A percentile compares a stretch with the other conserved stretches of the same genome.
Conservation (phyloP, 53 echinoderm and acorn worm genomes). For the Patiria pectinifera region DNA sequence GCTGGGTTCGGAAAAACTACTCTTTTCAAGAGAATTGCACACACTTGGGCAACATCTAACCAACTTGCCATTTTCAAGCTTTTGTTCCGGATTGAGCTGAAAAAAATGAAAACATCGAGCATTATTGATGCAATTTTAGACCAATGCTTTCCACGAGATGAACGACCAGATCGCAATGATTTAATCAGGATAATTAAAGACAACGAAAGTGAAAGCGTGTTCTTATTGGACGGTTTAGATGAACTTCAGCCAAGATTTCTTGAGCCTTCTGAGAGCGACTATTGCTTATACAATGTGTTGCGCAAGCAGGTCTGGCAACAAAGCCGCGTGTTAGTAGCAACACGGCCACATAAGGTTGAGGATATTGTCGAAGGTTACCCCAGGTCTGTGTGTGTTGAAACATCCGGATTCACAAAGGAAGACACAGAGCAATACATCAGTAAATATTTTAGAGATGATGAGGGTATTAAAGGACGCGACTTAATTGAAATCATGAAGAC, state of each 20-base stretch:
- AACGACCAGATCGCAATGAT: not conserved
- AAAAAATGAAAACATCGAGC: not conserved
- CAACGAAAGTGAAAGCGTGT: not conserved
- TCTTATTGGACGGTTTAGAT: not conserved
- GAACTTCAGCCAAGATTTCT: too few species aligned
- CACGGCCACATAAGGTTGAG: not conserved
- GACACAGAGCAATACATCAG: not conserved
- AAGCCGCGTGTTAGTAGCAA: too few species aligned
- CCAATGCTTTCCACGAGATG: not conserved
- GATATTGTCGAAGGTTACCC: not conserved
- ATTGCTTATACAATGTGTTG: not conserved
- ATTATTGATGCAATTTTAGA: not conserved
- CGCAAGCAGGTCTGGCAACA: not conserved
- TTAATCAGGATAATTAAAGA: not conserved
- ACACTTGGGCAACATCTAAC: not conserved
- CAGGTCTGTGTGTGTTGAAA: too few species aligned
- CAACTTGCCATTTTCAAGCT: not conserved
- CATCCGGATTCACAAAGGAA: not conserved
- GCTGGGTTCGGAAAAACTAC: conserved; percentile 4
- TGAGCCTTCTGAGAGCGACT: not conserved
- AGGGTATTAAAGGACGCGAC: not conserved
- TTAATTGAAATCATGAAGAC: not conserved
- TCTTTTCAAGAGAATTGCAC: not conserved
- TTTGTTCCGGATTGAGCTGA: not conserved
- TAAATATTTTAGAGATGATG: not conserved